Evolutionary conservation across 2,797 vertebrate genomes (phyloP), one percentile per base, ranked within the genome.

Genomic region (Austrolebias charrua): DNA sequence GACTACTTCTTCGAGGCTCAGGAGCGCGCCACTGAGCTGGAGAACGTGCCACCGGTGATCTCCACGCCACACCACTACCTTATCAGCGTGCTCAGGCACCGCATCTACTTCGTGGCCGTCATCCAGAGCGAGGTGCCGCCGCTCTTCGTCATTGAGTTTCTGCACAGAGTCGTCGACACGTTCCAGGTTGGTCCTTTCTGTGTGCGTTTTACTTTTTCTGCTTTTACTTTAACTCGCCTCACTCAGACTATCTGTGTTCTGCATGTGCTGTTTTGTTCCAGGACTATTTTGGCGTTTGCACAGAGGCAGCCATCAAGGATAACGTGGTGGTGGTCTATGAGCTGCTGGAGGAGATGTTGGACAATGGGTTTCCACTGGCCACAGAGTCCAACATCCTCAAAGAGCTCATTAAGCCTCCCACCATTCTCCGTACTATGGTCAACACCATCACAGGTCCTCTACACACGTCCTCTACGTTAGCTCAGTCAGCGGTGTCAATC

Each of bases 321-420:
- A 98, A 99, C 16, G 96, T 98, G 31, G 98, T 99, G 19, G 96
- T 99, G 47, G 98, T 99, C 19, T 99, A 99, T 29, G 98, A 99
- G 78, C 93, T 99, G 6, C 84, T 99, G 66, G 98, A 99, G 82
- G 98, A 99, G 90, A 99, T 99, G 98, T 90, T 99, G 83, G 98
- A 99, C 86, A 99, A 99, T 6, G 98, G 98, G 15, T 99, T 99
- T 73, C 97, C 98, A 0, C 69, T 99, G 90, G 98, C 98, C 60
- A 99, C 98, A 0, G 98, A 99, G 84, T 98, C 97, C 5, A 99
- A 99, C 86, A 98, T 99, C 83, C 93, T 99, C 48, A 98, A 99
- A 89, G 98, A 99, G 69, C 94, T 99, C 58, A 99, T 99, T 78
- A 98, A 97, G 71, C 98, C 98, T 18, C 98, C 97, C 2, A 99